phyloP scores from a whole-genome alignment of 2,797 vertebrate species.

The Mus spretus region DNA sequence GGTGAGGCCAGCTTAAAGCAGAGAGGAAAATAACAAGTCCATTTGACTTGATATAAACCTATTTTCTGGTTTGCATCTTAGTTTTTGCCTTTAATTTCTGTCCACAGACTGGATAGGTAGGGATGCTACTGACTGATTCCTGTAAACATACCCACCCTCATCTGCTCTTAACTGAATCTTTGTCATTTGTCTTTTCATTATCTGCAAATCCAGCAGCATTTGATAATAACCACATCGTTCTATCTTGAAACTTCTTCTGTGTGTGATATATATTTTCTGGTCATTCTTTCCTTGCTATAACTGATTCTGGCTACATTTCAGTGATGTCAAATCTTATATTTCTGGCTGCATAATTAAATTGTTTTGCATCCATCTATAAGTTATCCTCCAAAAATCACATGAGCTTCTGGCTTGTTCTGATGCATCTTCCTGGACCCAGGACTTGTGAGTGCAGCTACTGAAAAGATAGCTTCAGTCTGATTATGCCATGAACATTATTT shows the following conservation, averaged over 20 bases:
- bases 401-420: not conserved
- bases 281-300: not conserved
- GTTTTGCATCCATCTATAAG: not conserved
- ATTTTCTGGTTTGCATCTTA: not conserved
- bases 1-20: not conserved
- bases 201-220: not conserved
- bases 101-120: not conserved
- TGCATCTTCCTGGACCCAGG: not conserved
- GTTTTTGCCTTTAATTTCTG: slow-evolving; percentile 23
- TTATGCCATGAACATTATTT: not conserved
- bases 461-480: not conserved
- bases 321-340: not conserved
- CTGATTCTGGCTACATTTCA: not conserved
- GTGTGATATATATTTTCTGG: not conserved
- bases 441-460: not conserved
- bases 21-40: not conserved
- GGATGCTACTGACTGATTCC: not conserved
- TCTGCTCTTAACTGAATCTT: not conserved
- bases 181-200: not conserved
- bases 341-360: not conserved
- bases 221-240: not conserved
- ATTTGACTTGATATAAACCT: not conserved
- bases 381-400: not conserved
- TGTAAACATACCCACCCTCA: not conserved
- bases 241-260: not conserved